Percentiles rank a stretch among this genome's conserved stretches.
These are phyloP conservation scores for Sternarchorhynchus goeldii DNA, from an alignment of 2,797 vertebrate species.

Conservation along the genomic window DNA sequence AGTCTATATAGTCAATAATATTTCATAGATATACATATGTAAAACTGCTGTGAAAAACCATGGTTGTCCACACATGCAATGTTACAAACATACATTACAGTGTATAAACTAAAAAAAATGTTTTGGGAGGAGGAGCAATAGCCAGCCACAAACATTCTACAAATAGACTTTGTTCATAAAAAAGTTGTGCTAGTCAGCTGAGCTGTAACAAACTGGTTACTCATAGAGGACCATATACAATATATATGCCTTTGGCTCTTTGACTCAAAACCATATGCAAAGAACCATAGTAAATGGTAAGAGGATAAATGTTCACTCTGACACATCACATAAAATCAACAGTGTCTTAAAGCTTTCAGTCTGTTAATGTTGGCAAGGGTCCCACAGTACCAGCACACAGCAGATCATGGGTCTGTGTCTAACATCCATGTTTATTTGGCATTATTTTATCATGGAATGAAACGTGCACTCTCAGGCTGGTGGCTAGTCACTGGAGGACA, in stretches of 20 bases:
- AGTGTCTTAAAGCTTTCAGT: not conserved
- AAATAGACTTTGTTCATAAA: slow-evolving; percentile 24
- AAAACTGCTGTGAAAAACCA: slow-evolving; percentile 41
- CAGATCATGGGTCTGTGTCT: slow-evolving; percentile 34
- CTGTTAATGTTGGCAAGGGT: not conserved
- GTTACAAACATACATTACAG: slow-evolving; percentile 55
- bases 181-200: not conserved
- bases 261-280: slow-evolving; percentile 14
- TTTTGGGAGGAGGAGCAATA: slow-evolving; percentile 1
- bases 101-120: slow-evolving; percentile 51
- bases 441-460: not conserved
- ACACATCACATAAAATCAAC: not conserved
- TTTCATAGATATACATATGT: slow-evolving; percentile 43
- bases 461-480: slow-evolving; percentile 14
- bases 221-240: slow-evolving; percentile 25
- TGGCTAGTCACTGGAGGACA: slow-evolving; percentile 86
- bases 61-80: slow-evolving; percentile 35
- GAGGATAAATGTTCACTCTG: not conserved
- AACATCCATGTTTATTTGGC: not conserved
- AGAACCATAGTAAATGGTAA: slow-evolving; percentile 8
- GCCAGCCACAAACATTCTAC: slow-evolving; percentile 18
- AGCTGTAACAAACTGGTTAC: not conserved
- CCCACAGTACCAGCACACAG: slow-evolving; percentile 8
- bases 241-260: slow-evolving; percentile 24
- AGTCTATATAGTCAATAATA: slow-evolving; percentile 6